Percentiles rank a stretch among this genome's conserved stretches.
Evolutionary conservation across 2,888 invertebrate species (phyloP).

Genomic region (Nomada ferruginata): DNA sequence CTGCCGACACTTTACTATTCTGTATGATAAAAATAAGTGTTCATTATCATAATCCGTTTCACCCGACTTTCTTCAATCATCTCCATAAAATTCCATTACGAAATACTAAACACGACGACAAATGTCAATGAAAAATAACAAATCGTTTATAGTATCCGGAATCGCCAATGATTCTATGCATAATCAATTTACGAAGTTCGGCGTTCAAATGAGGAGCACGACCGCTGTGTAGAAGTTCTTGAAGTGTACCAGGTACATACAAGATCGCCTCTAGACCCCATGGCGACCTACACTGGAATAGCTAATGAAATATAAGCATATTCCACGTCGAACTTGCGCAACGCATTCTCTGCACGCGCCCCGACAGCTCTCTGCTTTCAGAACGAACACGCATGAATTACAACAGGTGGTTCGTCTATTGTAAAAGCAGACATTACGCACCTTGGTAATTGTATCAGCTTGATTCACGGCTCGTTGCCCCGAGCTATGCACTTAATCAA

Average conservation of each 20-base stretch:
- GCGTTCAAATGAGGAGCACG: slow-evolving; percentile 44
- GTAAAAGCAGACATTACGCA: neutral
- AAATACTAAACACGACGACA: neutral
- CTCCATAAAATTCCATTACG: too few species aligned
- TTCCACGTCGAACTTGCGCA: slow-evolving; percentile 37
- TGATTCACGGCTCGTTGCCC: slow-evolving; percentile 3
- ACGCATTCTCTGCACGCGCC: slow-evolving; percentile 45
- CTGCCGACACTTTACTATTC: too few species aligned
- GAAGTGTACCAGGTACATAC: slow-evolving; percentile 21
- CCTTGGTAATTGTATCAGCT: slow-evolving; percentile 47
- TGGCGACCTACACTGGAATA: slow-evolving; percentile 13
- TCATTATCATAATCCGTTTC: too few species aligned
- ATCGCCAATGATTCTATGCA: neutral
- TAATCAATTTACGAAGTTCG: slow-evolving; percentile 7
- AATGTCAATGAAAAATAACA: neutral
- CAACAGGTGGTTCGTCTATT: slow-evolving; percentile 28
- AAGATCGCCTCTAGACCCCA: neutral
- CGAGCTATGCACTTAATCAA: neutral
- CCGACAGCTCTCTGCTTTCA: slow-evolving; percentile 40
- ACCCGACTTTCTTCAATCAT: too few species aligned
- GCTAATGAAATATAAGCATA: slow-evolving; percentile 36
- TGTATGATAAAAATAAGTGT: too few species aligned
- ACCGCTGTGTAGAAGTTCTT: slow-evolving; percentile 9
- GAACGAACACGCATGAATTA: slow-evolving; percentile 43
- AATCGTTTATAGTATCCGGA: neutral